Percentiles rank a stretch among this genome's conserved stretches.
Conservation (phyloP, 2,888 invertebrate species). For the Hirtodrosophila alboralis region DNA sequence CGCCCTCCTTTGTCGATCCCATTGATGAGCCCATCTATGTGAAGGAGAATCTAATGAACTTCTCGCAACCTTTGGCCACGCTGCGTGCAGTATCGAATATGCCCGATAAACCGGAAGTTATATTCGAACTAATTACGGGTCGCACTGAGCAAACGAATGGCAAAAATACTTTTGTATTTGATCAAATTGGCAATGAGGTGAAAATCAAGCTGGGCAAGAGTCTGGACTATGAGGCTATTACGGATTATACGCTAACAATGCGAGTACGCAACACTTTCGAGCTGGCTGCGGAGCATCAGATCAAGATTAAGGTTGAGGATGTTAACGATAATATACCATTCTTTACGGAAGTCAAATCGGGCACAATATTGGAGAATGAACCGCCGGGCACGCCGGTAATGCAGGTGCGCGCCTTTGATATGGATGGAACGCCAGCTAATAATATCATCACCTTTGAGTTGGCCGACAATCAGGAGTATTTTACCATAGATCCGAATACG, state of each 20-base stretch:
- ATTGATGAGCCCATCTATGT: constrained; percentile 86
- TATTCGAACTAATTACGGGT: constrained; percentile 92
- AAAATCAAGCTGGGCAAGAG: constrained; percentile 90
- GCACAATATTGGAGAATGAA: constrained; percentile 94
- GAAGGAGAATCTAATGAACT: constrained; percentile 90
- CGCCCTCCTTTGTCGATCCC: constrained; percentile 89
- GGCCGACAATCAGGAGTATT: constrained; percentile 88
- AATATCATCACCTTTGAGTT: constrained; percentile 93
- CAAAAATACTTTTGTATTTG: constrained; percentile 89
- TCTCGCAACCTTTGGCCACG: constrained; percentile 88
- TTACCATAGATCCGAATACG: constrained; percentile 92
- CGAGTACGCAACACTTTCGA: constrained; percentile 92
- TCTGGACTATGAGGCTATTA: constrained; percentile 93
- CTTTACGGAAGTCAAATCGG: constrained; percentile 92
- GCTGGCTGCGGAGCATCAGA: constrained; percentile 90
- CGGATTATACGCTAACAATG: constrained; percentile 92
- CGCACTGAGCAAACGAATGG: constrained; percentile 94
- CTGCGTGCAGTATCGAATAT: constrained; percentile 92
- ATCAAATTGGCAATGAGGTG: constrained; percentile 89
- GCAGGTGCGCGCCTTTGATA: constrained; percentile 93
- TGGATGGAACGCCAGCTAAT: constrained; percentile 92
- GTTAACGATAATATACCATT: constrained; percentile 96
- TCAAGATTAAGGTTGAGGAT: constrained; percentile 92
- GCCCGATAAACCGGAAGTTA: constrained; percentile 89
- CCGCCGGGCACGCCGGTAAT: constrained; percentile 92